These are phyloP conservation scores for Ictalurus punctatus DNA, from an alignment of 2,113 vertebrate species.

Conservation along the genomic window DNA sequence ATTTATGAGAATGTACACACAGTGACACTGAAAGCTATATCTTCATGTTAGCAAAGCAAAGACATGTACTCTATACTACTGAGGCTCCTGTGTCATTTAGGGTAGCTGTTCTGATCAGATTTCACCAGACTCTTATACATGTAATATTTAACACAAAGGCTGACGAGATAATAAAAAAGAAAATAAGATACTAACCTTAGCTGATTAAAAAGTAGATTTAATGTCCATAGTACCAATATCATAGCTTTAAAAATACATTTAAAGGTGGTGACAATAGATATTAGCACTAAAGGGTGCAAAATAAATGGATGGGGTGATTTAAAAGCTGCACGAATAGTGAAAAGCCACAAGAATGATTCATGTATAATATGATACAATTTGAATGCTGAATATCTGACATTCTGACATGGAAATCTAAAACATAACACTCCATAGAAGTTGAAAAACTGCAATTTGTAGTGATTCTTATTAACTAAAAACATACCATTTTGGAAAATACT, in stretches of 20 bases:
- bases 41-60: conserved; percentile 5
- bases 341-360: neutral
- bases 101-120: neutral
- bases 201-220: neutral
- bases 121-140: neutral
- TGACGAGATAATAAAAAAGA: neutral
- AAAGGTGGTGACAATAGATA: neutral
- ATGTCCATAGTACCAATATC: neutral
- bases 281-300: neutral
- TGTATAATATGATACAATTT: neutral
- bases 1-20: neutral
- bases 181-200: neutral
- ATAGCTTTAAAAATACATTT: neutral
- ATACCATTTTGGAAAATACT: neutral
- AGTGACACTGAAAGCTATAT: neutral
- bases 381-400: neutral
- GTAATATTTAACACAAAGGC: neutral
- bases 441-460: neutral
- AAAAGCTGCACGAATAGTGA: neutral
- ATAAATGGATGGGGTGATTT: neutral
- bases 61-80: neutral
- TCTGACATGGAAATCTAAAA: neutral
- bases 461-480: neutral
- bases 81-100: neutral
- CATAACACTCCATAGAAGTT: neutral